Evolutionary conservation across 2,888 invertebrate species (phyloP), one percentile per base, ranked within the genome.

Genomic region (Cephus rjabovi): DNA sequence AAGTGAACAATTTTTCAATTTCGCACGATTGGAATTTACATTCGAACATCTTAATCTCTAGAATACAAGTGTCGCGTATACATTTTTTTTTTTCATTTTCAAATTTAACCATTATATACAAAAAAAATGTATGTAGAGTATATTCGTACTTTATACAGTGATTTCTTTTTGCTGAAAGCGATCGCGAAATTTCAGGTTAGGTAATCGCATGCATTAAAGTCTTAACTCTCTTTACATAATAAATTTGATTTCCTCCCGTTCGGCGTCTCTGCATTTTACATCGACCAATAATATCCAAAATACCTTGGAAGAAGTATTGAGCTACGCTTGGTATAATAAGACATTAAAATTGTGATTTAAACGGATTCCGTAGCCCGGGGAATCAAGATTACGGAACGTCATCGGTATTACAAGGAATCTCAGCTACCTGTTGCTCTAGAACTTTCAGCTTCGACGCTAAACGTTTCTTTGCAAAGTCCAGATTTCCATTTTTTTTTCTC

Each of bases 181-280:
- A 71, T 12, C 56, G 33, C 31, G 15, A 3, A 34, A 34, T 34
- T 71, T 35, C 40, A 34, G 37, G 33, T 69, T 12, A 33, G 34
- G 34, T 77, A 75, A 77, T 77, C 77, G 34, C 77, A 75, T 77
- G 77, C 77, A 77, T 77, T 75, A 77, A 69, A 77, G 75, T 75
- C 77, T 75, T 77, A 77, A 75, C 68, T 75, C n/a, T 37, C 31
- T 77, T 77, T 77, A 69, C 77, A 77, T 77, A 75, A 77, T 75
- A 68, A 74, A 77, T 77, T 69, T 56, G 74, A 77, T 77, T 74
- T 35, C 40, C 40, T 73, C 30, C 35, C 76, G 76, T 73, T 76
- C 71, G 40, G 35, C 74, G 35, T 37, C 74, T 56, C 34, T 23
- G 74, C 12, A 71, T 31, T 71, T 71, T 71, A 71, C 15, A 71